Evolutionary conservation across 2,797 vertebrate genomes (phyloP).

Genomic region (Pseudochaenichthys georgianus): DNA sequence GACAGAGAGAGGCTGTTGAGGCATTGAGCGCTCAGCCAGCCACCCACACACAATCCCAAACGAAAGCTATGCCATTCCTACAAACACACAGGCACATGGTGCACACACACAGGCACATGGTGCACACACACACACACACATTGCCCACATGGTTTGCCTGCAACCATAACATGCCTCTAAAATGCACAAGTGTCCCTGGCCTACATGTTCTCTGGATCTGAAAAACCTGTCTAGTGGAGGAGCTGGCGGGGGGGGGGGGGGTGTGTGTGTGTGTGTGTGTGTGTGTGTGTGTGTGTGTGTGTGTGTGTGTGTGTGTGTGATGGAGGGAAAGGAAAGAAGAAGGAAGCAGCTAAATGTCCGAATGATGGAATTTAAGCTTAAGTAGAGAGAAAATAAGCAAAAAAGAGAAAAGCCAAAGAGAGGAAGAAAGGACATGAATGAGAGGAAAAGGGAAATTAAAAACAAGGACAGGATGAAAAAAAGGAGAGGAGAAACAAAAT

Average conservation of each 20-base stretch:
- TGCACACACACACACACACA: conserved; percentile 3
- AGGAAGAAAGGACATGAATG: background rate
- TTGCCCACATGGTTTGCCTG: conserved; percentile 62
- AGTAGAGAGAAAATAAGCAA: background rate
- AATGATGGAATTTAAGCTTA: background rate
- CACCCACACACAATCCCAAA: conserved; percentile 71
- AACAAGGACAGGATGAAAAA: background rate
- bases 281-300: background rate
- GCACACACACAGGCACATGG: background rate
- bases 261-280: conserved; percentile 5
- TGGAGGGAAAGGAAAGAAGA: conserved; percentile 3
- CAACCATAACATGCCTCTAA: conserved; percentile 62
- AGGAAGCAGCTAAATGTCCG: background rate
- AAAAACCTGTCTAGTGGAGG: conserved; percentile 42
- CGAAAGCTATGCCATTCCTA: conserved; percentile 58
- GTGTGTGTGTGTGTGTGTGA: conserved; percentile 16
- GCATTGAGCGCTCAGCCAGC: conserved; percentile 62
- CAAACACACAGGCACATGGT: conserved; percentile 40
- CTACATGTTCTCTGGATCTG: conserved; percentile 43
- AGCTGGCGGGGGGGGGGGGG: background rate
- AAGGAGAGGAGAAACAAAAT: background rate
- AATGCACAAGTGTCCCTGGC: conserved; percentile 45
- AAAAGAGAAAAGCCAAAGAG: background rate
- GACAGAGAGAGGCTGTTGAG: conserved; percentile 41
- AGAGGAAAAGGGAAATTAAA: conserved; percentile 4